Evolutionary conservation across 2,113 vertebrate genomes (phyloP).

Genomic region (Circaetus gallicus): DNA sequence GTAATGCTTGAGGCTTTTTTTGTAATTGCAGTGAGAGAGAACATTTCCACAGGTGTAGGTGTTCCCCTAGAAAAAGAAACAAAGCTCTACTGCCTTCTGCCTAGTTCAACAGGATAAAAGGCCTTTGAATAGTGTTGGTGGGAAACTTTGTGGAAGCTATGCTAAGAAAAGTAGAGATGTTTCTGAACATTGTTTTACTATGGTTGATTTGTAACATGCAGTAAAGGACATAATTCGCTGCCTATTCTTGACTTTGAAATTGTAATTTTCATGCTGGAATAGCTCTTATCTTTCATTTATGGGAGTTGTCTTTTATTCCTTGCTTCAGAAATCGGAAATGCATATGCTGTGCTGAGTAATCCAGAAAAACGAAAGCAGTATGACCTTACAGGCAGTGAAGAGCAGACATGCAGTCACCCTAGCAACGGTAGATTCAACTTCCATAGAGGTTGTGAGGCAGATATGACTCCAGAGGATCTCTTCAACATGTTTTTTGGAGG

Average conservation of each 20-base stretch:
- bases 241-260: not conserved
- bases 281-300: not conserved
- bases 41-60: constrained; percentile 16
- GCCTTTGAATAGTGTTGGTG: not conserved
- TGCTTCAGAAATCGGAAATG: constrained; percentile 91
- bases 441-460: constrained; percentile 91
- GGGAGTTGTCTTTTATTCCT: constrained; percentile 4
- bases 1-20: not conserved
- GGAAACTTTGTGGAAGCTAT: not conserved
- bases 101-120: not conserved
- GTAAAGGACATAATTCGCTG: not conserved
- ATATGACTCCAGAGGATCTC: constrained; percentile 96
- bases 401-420: constrained; percentile 81
- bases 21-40: not conserved
- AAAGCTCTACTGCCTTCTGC: not conserved
- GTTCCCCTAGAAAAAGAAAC: not conserved
- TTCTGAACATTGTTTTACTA: not conserved
- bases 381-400: constrained; percentile 88
- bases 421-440: constrained; percentile 89
- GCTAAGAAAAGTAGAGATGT: not conserved
- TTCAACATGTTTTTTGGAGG: constrained; percentile 99
- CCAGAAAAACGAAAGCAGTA: constrained; percentile 93
- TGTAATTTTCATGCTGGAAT: not conserved
- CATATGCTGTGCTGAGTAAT: constrained; percentile 94
- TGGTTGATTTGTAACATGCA: not conserved